Conservation (phyloP, 2,888 invertebrate species). For the Drosophila meridionalis region DNA sequence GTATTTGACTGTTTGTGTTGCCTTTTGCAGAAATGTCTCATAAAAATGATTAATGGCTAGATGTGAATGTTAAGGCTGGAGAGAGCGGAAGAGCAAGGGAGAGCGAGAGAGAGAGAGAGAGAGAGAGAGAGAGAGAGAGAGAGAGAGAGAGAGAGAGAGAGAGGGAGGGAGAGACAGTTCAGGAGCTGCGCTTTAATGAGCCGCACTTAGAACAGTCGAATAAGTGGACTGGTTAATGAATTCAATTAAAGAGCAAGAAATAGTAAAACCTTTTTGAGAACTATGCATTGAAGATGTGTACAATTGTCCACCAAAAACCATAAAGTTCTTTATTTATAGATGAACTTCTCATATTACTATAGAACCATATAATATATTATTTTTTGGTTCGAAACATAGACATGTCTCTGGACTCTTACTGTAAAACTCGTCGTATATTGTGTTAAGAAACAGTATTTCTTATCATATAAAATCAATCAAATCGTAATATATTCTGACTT, state of each 20-base stretch:
- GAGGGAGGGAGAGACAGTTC: background rate
- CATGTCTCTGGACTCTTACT: background rate
- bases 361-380: too few relatives aligned
- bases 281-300: background rate
- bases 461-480: background rate
- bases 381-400: too few relatives aligned
- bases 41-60: constrained; percentile 81
- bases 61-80: constrained; percentile 41
- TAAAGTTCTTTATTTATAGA: background rate
- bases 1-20: constrained; percentile 61
- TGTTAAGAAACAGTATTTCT: background rate
- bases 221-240: background rate
- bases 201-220: background rate
- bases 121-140: constrained; percentile 10
- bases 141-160: constrained; percentile 5
- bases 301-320: background rate
- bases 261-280: background rate
- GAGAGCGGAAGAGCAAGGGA: constrained; percentile 12
- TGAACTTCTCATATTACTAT: background rate
- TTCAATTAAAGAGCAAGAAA: background rate
- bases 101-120: background rate
- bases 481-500: background rate
- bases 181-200: constrained; percentile 13
- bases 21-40: constrained; percentile 72
- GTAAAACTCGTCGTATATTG: background rate